phyloP scores from a whole-genome alignment of 2,113 vertebrate genomes.

The Campylomormyrus numenius region DNA sequence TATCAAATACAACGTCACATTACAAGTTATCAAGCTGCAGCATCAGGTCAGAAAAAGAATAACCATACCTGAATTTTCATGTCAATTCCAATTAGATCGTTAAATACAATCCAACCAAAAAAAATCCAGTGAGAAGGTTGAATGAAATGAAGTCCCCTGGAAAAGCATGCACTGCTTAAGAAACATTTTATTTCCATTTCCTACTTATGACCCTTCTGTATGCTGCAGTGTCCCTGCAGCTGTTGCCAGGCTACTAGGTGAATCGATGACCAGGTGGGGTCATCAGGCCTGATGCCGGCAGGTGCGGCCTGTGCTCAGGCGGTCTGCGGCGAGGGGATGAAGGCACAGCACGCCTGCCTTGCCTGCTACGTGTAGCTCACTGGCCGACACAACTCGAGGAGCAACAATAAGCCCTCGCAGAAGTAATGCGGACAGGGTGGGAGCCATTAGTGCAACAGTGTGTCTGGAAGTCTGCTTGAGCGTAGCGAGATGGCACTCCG shows the following conservation, averaged over 20 bases:
- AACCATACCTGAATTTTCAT: not conserved
- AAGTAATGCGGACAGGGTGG: not conserved
- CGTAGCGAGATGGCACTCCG: not conserved
- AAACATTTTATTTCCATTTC: not conserved
- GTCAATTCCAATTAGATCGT: not conserved
- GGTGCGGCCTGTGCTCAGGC: not conserved
- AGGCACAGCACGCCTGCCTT: not conserved
- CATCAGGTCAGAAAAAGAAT: not conserved
- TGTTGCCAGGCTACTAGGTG: slow-evolving; percentile 7
- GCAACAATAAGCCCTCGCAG: not conserved
- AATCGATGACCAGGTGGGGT: not conserved
- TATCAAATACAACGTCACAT: not conserved
- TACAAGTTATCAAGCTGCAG: not conserved
- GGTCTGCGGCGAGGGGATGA: not conserved
- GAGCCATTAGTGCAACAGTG: not conserved
- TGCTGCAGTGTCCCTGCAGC: not conserved
- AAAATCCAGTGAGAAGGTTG: not conserved
- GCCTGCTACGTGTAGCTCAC: not conserved
- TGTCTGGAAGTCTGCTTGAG: not conserved
- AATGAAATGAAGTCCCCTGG: not conserved
- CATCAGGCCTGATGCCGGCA: not conserved
- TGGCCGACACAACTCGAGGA: not conserved
- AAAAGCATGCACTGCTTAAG: slow-evolving; percentile 5
- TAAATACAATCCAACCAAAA: not conserved
- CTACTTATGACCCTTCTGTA: not conserved